Evolutionary conservation across 2,888 invertebrate species (phyloP).

Genomic region (Hirudinaria manillensis): DNA sequence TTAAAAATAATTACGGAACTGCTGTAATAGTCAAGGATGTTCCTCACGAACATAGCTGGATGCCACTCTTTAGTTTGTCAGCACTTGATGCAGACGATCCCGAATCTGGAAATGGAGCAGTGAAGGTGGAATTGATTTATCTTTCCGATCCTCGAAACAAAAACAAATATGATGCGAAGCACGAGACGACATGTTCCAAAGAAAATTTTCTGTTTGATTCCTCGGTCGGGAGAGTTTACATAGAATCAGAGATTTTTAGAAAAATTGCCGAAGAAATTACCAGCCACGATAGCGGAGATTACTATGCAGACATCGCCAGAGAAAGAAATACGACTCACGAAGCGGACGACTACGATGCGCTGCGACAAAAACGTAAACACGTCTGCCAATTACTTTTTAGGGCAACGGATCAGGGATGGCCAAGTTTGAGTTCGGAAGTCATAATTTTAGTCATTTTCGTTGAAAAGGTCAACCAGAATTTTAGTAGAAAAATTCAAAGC

Average conservation of each 20-base stretch:
- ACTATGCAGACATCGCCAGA: too few relatives aligned
- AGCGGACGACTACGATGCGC: background rate
- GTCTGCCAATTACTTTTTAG: background rate
- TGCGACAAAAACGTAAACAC: too few relatives aligned
- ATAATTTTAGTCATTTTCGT: background rate
- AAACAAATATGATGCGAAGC: background rate
- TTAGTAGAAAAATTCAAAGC: too few relatives aligned
- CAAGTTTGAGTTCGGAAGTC: conserved; percentile 3
- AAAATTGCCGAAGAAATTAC: background rate
- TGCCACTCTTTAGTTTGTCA: background rate
- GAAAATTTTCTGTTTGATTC: background rate
- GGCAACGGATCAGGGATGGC: conserved; percentile 13
- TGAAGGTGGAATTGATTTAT: background rate
- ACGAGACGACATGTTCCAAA: background rate
- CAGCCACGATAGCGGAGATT: too few relatives aligned
- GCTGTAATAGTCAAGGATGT: background rate
- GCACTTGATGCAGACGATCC: background rate
- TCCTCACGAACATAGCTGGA: background rate
- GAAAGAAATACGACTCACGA: background rate
- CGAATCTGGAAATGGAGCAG: background rate
- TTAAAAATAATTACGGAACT: too few relatives aligned
- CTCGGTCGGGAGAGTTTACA: background rate
- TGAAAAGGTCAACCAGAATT: too few relatives aligned
- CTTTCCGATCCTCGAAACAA: background rate
- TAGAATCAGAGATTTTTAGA: background rate